Percentiles rank a stretch among this genome's conserved stretches.
Evolutionary conservation across 2,797 vertebrate genomes (phyloP).

Genomic region (Crax fasciolata): DNA sequence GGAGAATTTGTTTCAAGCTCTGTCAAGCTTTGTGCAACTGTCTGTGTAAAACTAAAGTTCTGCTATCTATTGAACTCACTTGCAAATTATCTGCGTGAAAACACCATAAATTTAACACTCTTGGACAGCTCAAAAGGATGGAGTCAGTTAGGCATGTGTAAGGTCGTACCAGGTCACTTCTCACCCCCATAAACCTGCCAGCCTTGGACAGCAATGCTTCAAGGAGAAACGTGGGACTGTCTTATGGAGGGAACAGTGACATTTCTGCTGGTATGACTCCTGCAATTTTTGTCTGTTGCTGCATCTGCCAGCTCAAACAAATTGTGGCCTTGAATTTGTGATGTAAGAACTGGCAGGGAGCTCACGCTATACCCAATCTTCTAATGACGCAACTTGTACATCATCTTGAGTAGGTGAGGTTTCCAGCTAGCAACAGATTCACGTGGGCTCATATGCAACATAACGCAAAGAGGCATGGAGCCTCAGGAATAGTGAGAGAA

Average conservation of each 20-base stretch:
- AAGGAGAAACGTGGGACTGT: neutral
- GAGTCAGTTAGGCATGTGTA: neutral
- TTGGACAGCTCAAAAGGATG: neutral
- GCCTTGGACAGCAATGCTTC: neutral
- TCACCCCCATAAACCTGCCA: neutral
- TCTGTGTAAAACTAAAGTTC: neutral
- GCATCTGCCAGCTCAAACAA: neutral
- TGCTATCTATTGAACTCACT: neutral
- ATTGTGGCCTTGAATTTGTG: neutral
- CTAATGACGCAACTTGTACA: neutral
- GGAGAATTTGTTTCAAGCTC: neutral
- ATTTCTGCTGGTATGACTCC: accelerated
- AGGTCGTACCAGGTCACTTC: neutral
- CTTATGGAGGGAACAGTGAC: neutral
- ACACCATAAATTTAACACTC: neutral
- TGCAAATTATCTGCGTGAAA: neutral
- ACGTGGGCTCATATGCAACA: accelerated
- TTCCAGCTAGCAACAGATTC: neutral
- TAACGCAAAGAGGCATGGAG: neutral
- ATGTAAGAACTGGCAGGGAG: neutral
- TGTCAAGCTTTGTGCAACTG: neutral
- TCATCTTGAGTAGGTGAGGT: neutral
- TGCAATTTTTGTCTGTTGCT: neutral
- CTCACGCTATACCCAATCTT: neutral
- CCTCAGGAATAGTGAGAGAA: neutral